A percentile compares a stretch with the other conserved stretches of the same genome.
Evolutionary conservation across 1,140 invertebrate genomes (phyloP).

Genomic region (Heterodera schachtii): DNA sequence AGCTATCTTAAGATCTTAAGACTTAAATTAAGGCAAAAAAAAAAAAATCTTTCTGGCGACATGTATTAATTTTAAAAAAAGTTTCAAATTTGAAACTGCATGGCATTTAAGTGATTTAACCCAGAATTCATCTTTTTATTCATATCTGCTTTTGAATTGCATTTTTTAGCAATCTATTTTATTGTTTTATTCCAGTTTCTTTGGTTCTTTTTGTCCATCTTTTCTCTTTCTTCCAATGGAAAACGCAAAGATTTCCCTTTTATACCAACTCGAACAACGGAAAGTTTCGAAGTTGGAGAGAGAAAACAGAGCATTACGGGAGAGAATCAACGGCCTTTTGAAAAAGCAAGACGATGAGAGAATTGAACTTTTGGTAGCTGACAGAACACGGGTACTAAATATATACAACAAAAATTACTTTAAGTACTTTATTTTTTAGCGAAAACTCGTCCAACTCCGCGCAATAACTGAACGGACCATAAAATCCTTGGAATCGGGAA

Average conservation of each 20-base stretch:
- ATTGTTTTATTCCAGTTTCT: neutral
- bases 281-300: slow-evolving; percentile 25
- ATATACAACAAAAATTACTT: neutral
- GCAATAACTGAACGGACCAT: slow-evolving; percentile 35
- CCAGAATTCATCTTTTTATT: too few relatives aligned
- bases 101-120: too few relatives aligned
- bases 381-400: slow-evolving; percentile 23
- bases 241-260: slow-evolving; percentile 14
- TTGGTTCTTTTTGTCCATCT: neutral
- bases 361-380: slow-evolving; percentile 31
- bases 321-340: slow-evolving; percentile 21
- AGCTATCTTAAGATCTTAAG: too few relatives aligned
- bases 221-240: neutral
- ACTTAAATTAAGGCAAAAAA: too few relatives aligned
- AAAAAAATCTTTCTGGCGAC: too few relatives aligned
- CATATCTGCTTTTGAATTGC: too few relatives aligned
- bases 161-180: neutral
- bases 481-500: slow-evolving; percentile 26
- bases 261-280: slow-evolving; percentile 34
- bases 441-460: slow-evolving; percentile 33
- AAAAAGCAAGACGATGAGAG: slow-evolving; percentile 25
- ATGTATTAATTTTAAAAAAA: too few relatives aligned
- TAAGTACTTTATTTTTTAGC: slow-evolving; percentile 20
- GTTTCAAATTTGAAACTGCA: too few relatives aligned
- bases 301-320: slow-evolving; percentile 21